Percentiles rank a stretch among this genome's conserved stretches.
Evolutionary conservation across 2,797 vertebrate genomes (phyloP).

Genomic region (Chanos chanos): DNA sequence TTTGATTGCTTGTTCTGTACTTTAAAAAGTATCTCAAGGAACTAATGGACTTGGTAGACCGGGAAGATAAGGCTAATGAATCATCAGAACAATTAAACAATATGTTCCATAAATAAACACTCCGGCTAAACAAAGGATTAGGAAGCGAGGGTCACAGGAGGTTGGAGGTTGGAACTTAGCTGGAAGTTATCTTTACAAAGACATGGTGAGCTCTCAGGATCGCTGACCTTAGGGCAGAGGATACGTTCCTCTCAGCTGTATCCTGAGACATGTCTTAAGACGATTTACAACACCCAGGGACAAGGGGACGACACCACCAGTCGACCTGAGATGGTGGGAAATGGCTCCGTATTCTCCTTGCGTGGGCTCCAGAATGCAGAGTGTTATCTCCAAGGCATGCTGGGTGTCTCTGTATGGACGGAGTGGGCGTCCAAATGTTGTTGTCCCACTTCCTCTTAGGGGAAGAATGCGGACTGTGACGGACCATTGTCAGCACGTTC

Average conservation of each 20-base stretch:
- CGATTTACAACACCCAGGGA: constrained; percentile 23
- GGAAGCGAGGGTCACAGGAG: neutral
- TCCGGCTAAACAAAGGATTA: neutral
- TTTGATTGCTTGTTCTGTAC: neutral
- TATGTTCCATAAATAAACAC: constrained; percentile 15
- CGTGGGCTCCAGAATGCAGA: constrained; percentile 23
- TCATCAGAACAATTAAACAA: constrained; percentile 34
- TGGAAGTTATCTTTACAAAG: constrained; percentile 10
- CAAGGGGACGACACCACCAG: constrained; percentile 8
- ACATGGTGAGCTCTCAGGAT: no score
- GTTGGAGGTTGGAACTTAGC: neutral
- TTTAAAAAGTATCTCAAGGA: neutral
- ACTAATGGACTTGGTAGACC: constrained; percentile 21
- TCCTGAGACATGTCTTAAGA: constrained; percentile 17
- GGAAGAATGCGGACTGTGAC: constrained; percentile 61
- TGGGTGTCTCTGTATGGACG: constrained; percentile 47
- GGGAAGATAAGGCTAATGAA: constrained; percentile 17
- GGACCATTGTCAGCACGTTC: constrained; percentile 65
- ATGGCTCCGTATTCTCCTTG: neutral
- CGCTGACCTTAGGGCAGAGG: no score
- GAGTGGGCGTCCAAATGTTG: constrained; percentile 63
- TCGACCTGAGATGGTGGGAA: constrained; percentile 9
- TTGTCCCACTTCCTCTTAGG: constrained; percentile 62
- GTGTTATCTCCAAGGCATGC: constrained; percentile 57
- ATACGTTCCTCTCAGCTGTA: neutral